Base-by-base conservation (phyloP, 1,140 invertebrate species). In the Monochamus saltuarius region DNA sequence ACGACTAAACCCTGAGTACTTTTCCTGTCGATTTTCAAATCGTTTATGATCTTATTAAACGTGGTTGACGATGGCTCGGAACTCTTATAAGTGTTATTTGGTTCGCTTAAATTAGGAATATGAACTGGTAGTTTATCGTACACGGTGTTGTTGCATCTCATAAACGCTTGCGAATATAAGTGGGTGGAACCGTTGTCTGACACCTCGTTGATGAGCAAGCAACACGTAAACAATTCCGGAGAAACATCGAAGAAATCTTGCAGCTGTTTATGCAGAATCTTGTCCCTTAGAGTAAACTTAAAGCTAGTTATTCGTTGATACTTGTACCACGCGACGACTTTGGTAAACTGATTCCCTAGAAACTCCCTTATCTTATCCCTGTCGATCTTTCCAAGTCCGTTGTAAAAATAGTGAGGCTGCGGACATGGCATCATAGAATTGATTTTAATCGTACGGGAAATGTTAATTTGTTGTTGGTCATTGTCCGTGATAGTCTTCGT, bases 41-140 rank as follows among this genome's bases (percentile, higher is more conserved):
- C 47, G 11, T 56, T 62, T 6, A 72, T 43, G 9, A 75, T 64
- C 17, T 69, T 57, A 16, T 55, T 59, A 55, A 72, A 70, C 6
- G 50, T 38, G 37, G 56, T 56, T 6, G 72, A 72, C 3, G 56
- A 19, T 0, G 61, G 59, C 39, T 70, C 68, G 1, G 69, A 64
- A 35, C 50, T 66, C 47, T 69, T 72, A 56, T 73, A 73, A 1
- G 56, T 58, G 57, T 69, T 65, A 39, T 71, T 69, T 1, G 66
- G 56, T 59, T 73, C 69, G 55, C 68, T 72, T 45, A 75, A 61
- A 49, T 75, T 75, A 7, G 66, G 61, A 54, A 75, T 73, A 38
- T 62, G 61, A 52, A 75, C 40, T 9, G 65, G 70, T 39, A 75
- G 8, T 38, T 59, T 62, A 56, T 72, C 69, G 58, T 65, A 72